These are phyloP conservation scores for Mormyrops boulengeri DNA, from an alignment of 2,797 vertebrate species.

Conservation along the genomic window DNA sequence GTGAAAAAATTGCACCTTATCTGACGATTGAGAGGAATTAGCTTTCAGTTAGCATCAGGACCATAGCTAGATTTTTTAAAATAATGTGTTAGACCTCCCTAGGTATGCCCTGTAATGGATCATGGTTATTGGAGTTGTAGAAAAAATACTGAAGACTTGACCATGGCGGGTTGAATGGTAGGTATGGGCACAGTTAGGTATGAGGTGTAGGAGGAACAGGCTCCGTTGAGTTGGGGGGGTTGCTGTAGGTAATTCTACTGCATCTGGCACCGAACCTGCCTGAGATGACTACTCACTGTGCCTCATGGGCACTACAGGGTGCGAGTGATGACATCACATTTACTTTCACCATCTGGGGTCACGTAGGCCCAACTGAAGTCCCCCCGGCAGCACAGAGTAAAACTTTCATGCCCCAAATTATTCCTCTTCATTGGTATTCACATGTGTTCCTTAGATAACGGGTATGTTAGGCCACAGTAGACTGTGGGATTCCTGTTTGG, in stretches of 20 bases:
- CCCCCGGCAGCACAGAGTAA: neutral
- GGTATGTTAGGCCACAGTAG: neutral
- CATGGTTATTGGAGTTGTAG: neutral
- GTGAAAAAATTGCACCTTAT: neutral
- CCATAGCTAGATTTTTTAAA: neutral
- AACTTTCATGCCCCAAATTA: neutral
- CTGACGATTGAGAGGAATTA: neutral
- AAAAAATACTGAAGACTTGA: neutral
- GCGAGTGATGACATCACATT: neutral
- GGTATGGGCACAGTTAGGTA: neutral
- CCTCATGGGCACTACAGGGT: too few species aligned
- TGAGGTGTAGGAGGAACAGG: neutral
- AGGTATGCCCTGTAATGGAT: neutral
- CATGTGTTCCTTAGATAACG: neutral
- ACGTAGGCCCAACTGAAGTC: neutral
- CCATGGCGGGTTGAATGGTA: neutral
- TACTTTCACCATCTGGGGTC: neutral
- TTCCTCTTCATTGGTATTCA: neutral
- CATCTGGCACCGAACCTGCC: neutral
- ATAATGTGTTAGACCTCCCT: neutral
- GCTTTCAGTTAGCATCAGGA: neutral
- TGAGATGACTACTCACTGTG: neutral
- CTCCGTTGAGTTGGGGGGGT: neutral
- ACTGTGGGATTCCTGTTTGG: neutral
- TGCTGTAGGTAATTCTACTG: neutral